phyloP scores from a whole-genome alignment of 2,888 invertebrate species.

The Xestia ashworthii region DNA sequence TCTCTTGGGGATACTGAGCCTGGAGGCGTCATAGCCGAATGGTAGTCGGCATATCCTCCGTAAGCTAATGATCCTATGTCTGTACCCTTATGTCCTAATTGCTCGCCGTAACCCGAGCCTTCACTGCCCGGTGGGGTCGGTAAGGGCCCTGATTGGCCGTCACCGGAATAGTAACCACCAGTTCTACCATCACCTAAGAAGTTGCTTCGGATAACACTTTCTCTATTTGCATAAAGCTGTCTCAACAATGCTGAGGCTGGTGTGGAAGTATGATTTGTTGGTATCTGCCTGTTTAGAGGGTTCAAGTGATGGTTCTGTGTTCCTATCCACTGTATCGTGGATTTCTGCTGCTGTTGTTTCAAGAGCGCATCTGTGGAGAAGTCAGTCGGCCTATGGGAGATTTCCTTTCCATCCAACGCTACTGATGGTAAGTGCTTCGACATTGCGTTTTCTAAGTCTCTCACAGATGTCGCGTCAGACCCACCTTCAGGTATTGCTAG shows the following conservation, averaged over 20 bases:
- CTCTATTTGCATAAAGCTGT: constrained; percentile 97
- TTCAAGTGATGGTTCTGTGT: constrained; percentile 93
- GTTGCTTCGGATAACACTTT: constrained; percentile 98
- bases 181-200: constrained; percentile 89
- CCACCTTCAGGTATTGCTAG: constrained; percentile 83
- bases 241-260: constrained; percentile 97
- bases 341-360: constrained; percentile 94
- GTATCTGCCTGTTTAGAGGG: constrained; percentile 91
- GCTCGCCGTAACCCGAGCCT: constrained; percentile 93
- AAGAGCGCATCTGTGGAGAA: constrained; percentile 96
- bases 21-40: constrained; percentile 98
- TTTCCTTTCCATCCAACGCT: constrained; percentile 89
- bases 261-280: constrained; percentile 91
- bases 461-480: constrained; percentile 93
- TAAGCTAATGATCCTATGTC: constrained; percentile 91
- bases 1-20: constrained; percentile 99
- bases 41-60: constrained; percentile 94
- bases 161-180: constrained; percentile 89
- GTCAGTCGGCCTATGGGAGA: constrained; percentile 94
- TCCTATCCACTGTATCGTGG: constrained; percentile 98
- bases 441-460: constrained; percentile 99
- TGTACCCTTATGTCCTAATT: constrained; percentile 89
- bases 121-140: constrained; percentile 98
- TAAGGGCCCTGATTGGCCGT: constrained; percentile 93
- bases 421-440: constrained; percentile 96